Percentiles rank a stretch among this genome's conserved stretches.
Evolutionary conservation across 2,888 invertebrate species (phyloP).

Genomic region (Arctia plantaginis): DNA sequence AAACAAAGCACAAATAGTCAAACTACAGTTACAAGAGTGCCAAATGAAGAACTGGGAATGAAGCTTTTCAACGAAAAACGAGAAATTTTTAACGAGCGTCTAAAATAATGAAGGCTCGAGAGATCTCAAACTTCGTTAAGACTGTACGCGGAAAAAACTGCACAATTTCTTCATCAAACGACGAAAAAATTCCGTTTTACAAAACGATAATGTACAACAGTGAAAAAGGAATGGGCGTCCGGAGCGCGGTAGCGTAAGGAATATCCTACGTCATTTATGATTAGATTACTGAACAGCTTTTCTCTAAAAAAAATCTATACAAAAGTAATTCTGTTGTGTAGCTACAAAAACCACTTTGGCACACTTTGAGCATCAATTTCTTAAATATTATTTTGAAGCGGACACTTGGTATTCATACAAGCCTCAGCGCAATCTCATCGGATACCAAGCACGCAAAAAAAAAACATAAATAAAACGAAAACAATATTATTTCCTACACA

Average conservation of each 20-base stretch:
- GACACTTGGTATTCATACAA: not conserved
- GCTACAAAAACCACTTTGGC: not conserved
- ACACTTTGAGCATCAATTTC: not conserved
- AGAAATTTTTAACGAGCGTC: not conserved
- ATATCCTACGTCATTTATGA: not conserved
- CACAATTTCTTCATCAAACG: not conserved
- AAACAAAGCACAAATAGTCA: not conserved
- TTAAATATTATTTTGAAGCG: not conserved
- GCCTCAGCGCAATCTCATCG: not conserved
- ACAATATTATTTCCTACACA: slow-evolving; percentile 1
- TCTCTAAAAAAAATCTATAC: not conserved
- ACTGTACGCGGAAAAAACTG: not conserved
- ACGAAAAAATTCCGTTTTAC: not conserved
- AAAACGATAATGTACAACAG: not conserved
- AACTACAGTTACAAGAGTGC: not conserved
- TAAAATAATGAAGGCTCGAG: not conserved
- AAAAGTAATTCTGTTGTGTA: not conserved
- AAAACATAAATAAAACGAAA: not conserved
- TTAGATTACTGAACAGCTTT: not conserved
- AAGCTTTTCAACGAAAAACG: not conserved
- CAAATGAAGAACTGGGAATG: not conserved
- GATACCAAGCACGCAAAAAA: not conserved
- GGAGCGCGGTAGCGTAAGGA: not conserved
- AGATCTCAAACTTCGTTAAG: not conserved
- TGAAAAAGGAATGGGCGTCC: not conserved